Conservation (phyloP, 2,113 vertebrate species). For the Salminus brasiliensis region DNA sequence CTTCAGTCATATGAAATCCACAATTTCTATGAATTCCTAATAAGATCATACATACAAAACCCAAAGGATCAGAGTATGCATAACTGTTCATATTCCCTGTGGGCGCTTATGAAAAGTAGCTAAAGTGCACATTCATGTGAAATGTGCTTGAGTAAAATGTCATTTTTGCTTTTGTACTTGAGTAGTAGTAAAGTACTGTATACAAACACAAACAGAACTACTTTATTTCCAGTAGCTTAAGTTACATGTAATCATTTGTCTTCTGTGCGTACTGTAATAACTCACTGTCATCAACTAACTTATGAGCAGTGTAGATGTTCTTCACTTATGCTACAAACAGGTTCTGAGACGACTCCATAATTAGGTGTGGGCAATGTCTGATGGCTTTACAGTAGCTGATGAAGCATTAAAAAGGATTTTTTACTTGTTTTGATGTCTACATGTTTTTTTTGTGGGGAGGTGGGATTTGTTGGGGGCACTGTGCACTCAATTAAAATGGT, state of each 20-base stretch:
- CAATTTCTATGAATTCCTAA: not conserved
- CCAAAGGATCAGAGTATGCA: not conserved
- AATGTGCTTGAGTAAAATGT: not conserved
- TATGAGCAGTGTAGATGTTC: too few relatives aligned
- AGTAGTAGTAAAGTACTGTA: not conserved
- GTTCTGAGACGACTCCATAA: not conserved
- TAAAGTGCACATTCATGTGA: not conserved
- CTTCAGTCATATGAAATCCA: not conserved
- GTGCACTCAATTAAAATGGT: too few relatives aligned
- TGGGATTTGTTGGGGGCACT: not conserved
- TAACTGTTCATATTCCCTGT: not conserved
- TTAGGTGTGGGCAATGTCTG: not conserved
- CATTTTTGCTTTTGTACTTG: not conserved
- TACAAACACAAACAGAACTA: not conserved
- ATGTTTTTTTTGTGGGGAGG: not conserved
- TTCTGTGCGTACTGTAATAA: constrained; percentile 31
- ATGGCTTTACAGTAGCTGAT: not conserved
- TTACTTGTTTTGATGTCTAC: not conserved
- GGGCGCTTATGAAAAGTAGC: not conserved
- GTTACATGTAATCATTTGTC: not conserved
- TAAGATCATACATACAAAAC: not conserved
- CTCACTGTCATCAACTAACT: too few relatives aligned
- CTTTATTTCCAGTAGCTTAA: not conserved
- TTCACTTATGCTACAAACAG: not conserved
- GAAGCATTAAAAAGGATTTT: not conserved